Evolutionary conservation across 2,888 invertebrate species (phyloP), one percentile per base, ranked within the genome.

Genomic region (Rhimphoctona megacephalus): DNA sequence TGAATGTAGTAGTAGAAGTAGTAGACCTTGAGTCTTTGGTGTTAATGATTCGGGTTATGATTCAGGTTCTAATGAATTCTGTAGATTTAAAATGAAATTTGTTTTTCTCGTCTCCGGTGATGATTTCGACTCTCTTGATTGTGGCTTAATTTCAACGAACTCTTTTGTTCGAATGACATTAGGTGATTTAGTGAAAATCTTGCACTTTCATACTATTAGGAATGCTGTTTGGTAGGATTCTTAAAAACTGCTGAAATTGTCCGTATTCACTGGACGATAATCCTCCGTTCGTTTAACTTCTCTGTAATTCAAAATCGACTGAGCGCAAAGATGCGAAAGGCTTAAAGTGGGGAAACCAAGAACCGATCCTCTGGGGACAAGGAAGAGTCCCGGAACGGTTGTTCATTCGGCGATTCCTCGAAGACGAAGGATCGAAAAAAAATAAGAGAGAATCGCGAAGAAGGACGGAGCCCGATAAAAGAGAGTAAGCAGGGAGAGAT

Each of bases 21-120:
- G 19, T 49, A 49, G 19, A 6, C 2, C 3, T 49, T 7, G 19
- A 49, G 17, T 49, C 19, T 5, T n/a, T 6, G 49, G 49, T 54
- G 8, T 22, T 54, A 11, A 54, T 54, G 92, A 92, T 92, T 92
- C 88, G 86, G 87, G 84, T 43, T 43, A 54, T 11, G 92, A 93
- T 92, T 91, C 92, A 49, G 8, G 54, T 54, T 54, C 91, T 43
- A 93, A 93, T 92, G 93, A 93, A 92, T 25, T 19, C 39, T 19
- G 8, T 25, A 73, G 52, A 17, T 30, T 43, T 43, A 30, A 36
- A 22, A n/a, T 9, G 19, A 64, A 54, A 39, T 54, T 66, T 36
- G 54, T 33, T 81, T n/a, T 30, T 70, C 49, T 61, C 36, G 22
- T 69, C 11, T 33, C 49, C 6, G 7, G 25, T 52, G 25, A 52